Conservation (phyloP, 2,888 invertebrate genomes). For the Epistrophe grossulariae region DNA sequence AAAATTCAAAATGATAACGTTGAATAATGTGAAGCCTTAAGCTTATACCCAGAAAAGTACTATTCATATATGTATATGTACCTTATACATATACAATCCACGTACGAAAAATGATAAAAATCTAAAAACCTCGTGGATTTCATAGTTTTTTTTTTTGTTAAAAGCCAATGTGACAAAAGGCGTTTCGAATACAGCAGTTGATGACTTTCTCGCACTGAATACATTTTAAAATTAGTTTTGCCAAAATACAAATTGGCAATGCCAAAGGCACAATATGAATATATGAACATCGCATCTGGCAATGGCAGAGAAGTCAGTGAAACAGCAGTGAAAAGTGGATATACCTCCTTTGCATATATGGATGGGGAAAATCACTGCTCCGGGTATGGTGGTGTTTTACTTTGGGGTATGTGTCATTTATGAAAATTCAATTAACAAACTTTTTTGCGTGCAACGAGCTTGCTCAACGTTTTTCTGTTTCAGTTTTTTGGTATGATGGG, state of each 20-base stretch:
- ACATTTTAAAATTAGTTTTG: constrained; percentile 50
- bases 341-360: no score
- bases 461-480: neutral
- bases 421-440: constrained; percentile 36
- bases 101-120: neutral
- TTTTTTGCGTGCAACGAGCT: constrained; percentile 16
- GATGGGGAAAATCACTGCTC: no score
- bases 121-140: neutral
- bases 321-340: no score
- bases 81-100: no score
- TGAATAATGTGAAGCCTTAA: no score
- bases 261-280: neutral
- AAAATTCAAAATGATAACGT: no score
- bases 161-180: constrained; percentile 14
- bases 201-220: constrained; percentile 44
- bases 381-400: neutral
- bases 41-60: no score
- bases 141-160: neutral
- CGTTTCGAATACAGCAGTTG: neutral
- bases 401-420: neutral
- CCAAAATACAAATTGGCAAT: constrained; percentile 40
- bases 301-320: neutral
- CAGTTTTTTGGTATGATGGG: neutral
- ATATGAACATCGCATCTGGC: constrained; percentile 15
- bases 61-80: no score